Evolutionary conservation across 2,113 vertebrate genomes (phyloP).

Genomic region (Eidolon helvum): DNA sequence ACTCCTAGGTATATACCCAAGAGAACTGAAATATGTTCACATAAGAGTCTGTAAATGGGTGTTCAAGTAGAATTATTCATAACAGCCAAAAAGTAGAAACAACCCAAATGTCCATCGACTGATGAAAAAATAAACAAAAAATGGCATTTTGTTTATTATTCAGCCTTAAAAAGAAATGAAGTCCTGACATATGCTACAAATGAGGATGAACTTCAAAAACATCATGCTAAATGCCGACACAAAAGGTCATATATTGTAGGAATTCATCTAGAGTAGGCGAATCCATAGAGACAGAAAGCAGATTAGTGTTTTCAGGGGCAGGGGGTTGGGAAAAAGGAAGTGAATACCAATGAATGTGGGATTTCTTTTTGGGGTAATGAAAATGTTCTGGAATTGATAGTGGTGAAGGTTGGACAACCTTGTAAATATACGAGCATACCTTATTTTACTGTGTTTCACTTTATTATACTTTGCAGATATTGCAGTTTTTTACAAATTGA

Average conservation of each 20-base stretch:
- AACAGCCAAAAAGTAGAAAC: not conserved
- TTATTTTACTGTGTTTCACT: too few species aligned
- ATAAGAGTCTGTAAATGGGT: not conserved
- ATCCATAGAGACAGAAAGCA: not conserved
- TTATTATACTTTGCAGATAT: too few species aligned
- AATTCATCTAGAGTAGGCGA: not conserved
- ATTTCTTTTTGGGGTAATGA: not conserved
- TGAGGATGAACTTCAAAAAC: not conserved
- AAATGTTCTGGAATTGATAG: not conserved
- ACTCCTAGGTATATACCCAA: not conserved
- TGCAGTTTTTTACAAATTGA: too few species aligned
- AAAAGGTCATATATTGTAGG: not conserved
- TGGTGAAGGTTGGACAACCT: not conserved
- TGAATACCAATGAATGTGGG: not conserved
- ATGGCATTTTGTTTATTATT: not conserved
- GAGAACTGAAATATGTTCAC: not conserved
- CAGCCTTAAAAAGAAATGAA: not conserved
- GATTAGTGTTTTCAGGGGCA: not conserved
- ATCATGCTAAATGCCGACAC: not conserved
- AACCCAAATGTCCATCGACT: not conserved
- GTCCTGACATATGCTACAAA: not conserved
- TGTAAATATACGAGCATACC: not conserved
- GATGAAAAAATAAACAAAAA: not conserved
- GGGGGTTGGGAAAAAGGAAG: not conserved
- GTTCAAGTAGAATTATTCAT: not conserved